phyloP scores from a whole-genome alignment of 2,888 invertebrate species.

The Atrina japonica region DNA sequence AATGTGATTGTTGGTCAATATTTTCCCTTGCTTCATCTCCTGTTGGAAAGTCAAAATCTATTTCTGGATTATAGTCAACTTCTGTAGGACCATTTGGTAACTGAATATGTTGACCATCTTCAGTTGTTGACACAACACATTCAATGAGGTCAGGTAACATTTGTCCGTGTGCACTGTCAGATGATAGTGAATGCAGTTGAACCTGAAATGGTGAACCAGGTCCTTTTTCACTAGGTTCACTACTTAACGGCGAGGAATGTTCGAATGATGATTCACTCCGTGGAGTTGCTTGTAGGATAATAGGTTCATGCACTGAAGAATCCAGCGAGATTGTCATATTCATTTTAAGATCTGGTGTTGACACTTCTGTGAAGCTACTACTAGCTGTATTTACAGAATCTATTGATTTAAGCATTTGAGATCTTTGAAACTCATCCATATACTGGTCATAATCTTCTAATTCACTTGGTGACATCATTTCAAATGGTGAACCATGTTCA shows the following conservation, averaged over 20 bases:
- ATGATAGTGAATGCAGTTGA: conserved; percentile 27
- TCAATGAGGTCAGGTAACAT: conserved; percentile 39
- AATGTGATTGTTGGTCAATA: conserved; percentile 20
- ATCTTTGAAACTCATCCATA: conserved; percentile 43
- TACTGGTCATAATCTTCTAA: conserved; percentile 60
- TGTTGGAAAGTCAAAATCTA: conserved; percentile 63
- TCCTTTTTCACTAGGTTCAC: conserved; percentile 70
- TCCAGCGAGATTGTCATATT: conserved; percentile 21
- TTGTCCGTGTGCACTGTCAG: conserved; percentile 13
- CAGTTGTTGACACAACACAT: conserved; percentile 27
- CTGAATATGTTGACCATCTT: conserved; percentile 25
- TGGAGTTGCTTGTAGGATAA: conserved; percentile 46
- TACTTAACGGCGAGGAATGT: conserved; percentile 70
- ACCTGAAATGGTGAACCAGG: conserved; percentile 56
- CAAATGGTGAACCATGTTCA: conserved; percentile 74
- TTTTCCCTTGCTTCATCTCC: conserved; percentile 19
- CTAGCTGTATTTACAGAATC: conserved; percentile 40
- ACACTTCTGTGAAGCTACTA: conserved; percentile 52
- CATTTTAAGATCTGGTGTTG: conserved; percentile 25
- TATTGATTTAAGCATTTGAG: conserved; percentile 39
- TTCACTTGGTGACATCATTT: conserved; percentile 73
- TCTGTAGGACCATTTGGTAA: conserved; percentile 82
- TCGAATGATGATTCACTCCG: conserved; percentile 70
- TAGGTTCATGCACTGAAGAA: conserved; percentile 8
- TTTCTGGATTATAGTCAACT: conserved; percentile 82